Conservation (phyloP, 2,113 vertebrate species). For the Leptosomus discolor region DNA sequence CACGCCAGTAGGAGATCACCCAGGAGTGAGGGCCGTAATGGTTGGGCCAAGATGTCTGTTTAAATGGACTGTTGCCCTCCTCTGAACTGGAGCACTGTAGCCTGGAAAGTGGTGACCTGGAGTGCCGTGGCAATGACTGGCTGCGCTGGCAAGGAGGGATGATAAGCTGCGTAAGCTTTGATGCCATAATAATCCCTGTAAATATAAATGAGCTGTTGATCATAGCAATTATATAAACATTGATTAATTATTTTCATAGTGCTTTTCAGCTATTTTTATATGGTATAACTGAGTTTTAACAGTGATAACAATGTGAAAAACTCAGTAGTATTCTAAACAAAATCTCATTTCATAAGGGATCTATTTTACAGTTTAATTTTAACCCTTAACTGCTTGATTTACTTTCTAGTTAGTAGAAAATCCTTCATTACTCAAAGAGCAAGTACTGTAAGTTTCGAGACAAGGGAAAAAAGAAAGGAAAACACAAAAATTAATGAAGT, state of each 20-base stretch:
- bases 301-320: not conserved
- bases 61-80: not conserved
- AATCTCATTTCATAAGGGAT: not conserved
- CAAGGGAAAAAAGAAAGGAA: not conserved
- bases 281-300: not conserved
- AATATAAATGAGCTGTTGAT: not conserved
- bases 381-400: not conserved
- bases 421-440: not conserved
- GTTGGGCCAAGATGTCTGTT: not conserved
- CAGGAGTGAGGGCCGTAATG: rapidly evolving
- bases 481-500: not conserved
- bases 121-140: not conserved
- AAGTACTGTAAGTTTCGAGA: not conserved
- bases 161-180: not conserved
- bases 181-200: rapidly evolving
- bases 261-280: not conserved
- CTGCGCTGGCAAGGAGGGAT: not conserved
- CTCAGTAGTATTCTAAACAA: not conserved
- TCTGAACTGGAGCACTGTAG: not conserved
- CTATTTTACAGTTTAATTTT: not conserved
- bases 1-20: rapidly evolving
- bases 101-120: not conserved
- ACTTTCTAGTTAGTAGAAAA: not conserved
- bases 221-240: not conserved
- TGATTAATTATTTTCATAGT: not conserved